These are phyloP conservation scores for Semicossyphus pulcher DNA, from an alignment of 2,113 vertebrate genomes.

Conservation along the genomic window DNA sequence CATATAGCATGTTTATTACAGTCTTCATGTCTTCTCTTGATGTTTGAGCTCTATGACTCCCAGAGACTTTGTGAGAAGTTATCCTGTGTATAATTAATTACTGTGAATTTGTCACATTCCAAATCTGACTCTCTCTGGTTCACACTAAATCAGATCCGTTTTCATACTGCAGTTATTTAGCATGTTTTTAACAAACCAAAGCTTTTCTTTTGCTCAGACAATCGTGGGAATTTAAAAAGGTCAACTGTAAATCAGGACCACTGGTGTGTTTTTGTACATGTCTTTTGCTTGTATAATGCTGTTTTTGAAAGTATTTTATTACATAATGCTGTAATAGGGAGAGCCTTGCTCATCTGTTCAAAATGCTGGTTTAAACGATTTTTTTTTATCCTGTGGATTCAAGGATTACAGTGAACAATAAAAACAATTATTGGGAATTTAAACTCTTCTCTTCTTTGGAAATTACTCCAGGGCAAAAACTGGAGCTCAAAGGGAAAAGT, in stretches of 20 bases:
- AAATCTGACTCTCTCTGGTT: conserved; percentile 35
- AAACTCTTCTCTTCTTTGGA: conserved; percentile 13
- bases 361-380: conserved; percentile 61
- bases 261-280: conserved; percentile 32
- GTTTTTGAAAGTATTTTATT: conserved; percentile 14
- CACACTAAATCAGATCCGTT: conserved; percentile 24
- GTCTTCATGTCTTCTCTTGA: conserved; percentile 14
- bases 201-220: conserved; percentile 53
- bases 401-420: conserved; percentile 55
- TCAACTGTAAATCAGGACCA: conserved; percentile 39
- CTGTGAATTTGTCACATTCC: conserved; percentile 73
- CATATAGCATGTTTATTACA: conserved; percentile 65
- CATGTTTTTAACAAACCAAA: conserved; percentile 41
- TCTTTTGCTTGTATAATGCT: conserved; percentile 32
- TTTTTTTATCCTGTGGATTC: conserved; percentile 51
- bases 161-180: conserved; percentile 20
- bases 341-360: conserved; percentile 40
- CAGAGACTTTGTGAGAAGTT: conserved; percentile 19
- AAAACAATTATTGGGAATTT: conserved; percentile 59
- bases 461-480: background rate
- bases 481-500: background rate
- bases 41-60: conserved; percentile 24
- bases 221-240: conserved; percentile 57
- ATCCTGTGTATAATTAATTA: conserved; percentile 41
- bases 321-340: conserved; percentile 68